Evolutionary conservation across 1,140 invertebrate genomes (phyloP), one percentile per base, ranked within the genome.

Genomic region (Hyles euphorbiae): DNA sequence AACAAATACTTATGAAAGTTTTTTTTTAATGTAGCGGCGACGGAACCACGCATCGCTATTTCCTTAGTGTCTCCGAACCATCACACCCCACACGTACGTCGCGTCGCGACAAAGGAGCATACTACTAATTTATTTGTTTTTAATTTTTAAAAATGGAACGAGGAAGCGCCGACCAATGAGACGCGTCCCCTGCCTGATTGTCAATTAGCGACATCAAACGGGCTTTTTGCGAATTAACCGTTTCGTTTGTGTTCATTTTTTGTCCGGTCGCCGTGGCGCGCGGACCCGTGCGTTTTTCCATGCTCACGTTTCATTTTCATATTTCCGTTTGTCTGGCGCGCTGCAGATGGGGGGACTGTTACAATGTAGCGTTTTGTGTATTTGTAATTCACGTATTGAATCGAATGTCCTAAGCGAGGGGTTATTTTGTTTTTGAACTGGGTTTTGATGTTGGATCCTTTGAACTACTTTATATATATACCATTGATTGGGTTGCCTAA

Each of bases 211-310:
- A 88, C 85, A 88, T 88, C 83, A 88, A 88, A 86, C 83, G 85
- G 83, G 82, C 85, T 88, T 86, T 88, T 88, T 88, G 85, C 85
- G 85, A 88, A 88, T 88, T 88, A 88, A 88, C 77, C 83, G 81
- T 60, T 40, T 63, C 72, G 82, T 79, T 82, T 79, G 74, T 81
- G 74, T 86, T 87, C 81, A 83, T 79, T 87, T 86, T 86, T 88
- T 86, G 81, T 83, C 76, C 82, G 61, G 68, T 71, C 59, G 62
- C 56, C 71, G 74, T 68, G 74, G 72, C 67, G 74, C 65, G 72
- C 73, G 72, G 76, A 67, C 70, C 78, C 73, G 83, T 83, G 76
- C 77, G 82, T 85, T 87, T 83, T 84, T 83, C 78, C 83, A 74
- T 83, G 83, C 77, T 74, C 76, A 72, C 72, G 74, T 84, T 83